Base-by-base conservation (phyloP, 35 echinoderm and acorn worm genomes). In the Diadema setosum region DNA sequence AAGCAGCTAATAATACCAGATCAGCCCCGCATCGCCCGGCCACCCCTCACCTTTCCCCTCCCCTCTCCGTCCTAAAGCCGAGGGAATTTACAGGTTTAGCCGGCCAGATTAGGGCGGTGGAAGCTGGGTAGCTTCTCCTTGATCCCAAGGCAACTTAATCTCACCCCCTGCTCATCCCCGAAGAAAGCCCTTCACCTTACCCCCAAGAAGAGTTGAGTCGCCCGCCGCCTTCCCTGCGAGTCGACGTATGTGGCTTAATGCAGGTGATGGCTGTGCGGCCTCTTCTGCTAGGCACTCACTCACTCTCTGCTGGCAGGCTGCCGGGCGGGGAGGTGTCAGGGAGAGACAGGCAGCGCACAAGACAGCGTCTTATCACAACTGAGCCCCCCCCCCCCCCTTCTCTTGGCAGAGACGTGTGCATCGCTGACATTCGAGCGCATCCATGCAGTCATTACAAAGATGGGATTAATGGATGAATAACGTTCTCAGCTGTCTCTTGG, bases 381-480 rank as follows among this genome's bases (percentile, higher is more conserved):
- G 5, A 67, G 63, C 37, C 21, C 30, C 63, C 37, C 37, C 27
- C 63, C 63, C 63, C 27, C 63, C 63, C 63, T 34, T 67, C 37
- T 33, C 27, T 34, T 67, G 37, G 8, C 27, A 67, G 27, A 67
- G 63, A n/a, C 24, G 21, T 34, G 37, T 34, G 63, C 37, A 67
- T 67, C 63, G 37, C 63, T 67, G 63, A 67, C 37, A 67, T 67
- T 18, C 58, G 32, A 63, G 58, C 63, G 27, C 20, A 67, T 67
- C 63, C 26, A 67, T 18, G 37, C 27, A 67, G 63, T 67, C 63
- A 67, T 67, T 67, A 67, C 30, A 34, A 67, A 33, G 63, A 67
- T 67, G 63, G 63, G 63, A 67, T 67, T 67, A 67, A 67, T 67
- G 63, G 63, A 67, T 67, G 63, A 67, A 67, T 67, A 67, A 67